Base-by-base conservation (phyloP, 2,888 invertebrate genomes). In the Plebejus anna region DNA sequence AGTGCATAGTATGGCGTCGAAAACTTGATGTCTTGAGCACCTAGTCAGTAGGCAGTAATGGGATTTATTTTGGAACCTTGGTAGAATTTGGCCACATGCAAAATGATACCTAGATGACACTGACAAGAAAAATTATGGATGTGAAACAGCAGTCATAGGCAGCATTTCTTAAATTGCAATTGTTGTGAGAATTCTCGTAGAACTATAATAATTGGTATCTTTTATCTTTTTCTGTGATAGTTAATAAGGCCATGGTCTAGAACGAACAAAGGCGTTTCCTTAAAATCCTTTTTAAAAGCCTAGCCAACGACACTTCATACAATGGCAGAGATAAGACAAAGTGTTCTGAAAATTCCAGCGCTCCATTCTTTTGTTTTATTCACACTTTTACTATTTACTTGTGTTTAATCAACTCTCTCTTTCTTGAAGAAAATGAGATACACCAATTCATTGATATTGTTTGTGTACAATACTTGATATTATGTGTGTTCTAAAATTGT, bases 181-280 rank as follows among this genome's bases (percentile, higher is more conserved):
- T 13, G 55, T 3, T 4, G 55, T 55, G 16, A 55, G 16, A 55
- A 16, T 55, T 16, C 55, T 16, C 4, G 16, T 55, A 55, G 13
- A 16, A 55, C 55, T 13, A 13, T 55, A 55, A 51, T 55, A 55
- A 51, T 55, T 55, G 16, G 16, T 55, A 36, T 66, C 32, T 66
- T 66, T 66, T 32, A 36, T 36, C 32, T 66, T 32, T 66, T 32
- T 66, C 66, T 66, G 66, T 32, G 66, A 66, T 66, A 36, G 66
- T 36, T 66, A 66, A 66, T 66, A 36, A 66, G 66, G 66, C 66
- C 66, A 66, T 66, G 66, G 66, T 61, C 66, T 66, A 66, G 61
- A 61, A 61, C 61, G 28, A 11, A 66, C 66, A 66, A 66, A 66
- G 66, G 66, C 32, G 36, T 66, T 66, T 66, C 66, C 66, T 66